Evolutionary conservation across 1,140 invertebrate genomes (phyloP), one percentile per base, ranked within the genome.

Genomic region (Micrasema longulum): DNA sequence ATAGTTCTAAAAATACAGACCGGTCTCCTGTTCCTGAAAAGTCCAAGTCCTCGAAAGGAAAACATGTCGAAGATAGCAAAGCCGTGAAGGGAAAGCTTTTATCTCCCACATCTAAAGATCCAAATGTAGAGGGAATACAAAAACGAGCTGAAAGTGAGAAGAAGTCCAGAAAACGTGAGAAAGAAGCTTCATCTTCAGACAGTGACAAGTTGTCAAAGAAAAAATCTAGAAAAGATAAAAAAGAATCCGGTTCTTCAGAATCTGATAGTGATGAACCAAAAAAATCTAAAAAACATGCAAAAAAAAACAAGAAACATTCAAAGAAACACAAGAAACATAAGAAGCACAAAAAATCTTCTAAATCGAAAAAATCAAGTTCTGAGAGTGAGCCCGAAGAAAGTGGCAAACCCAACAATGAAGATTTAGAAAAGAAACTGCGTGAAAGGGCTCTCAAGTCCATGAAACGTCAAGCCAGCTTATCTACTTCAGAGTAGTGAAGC

Each of bases 381-480:
- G 88, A 89, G 62, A 89, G 87, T 74, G 88, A 89, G 14, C 88
- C 87, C 60, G 91, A 92, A 77, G 84, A 89, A 6, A 89, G 90
- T 76, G 86, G 86, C 14, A 93, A 89, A 78, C 88, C 91, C 47
- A 89, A 88, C 16, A 90, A 90, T 77, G 94, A 96, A 77, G 93
- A 95, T 84, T 83, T 94, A 64, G 94, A 96, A 79, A 93, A 92
- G 78, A 93, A 93, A 82, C 85, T 96, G 72, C 87, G 95, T n/a
- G 94, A 96, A 81, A 90, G 93, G 76, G 95, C 94, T 35, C 83
- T 96, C 11, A 88, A 88, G 75, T 88, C 87, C 1, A 88, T 88
- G 87, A 88, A 88, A 63, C 87, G 87, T 65, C 85, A 85, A 76
- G 83, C 83, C 12, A 86, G 84, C 76, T 79, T 73, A 4, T 86